A percentile compares a stretch with the other conserved stretches of the same genome.
Conservation (phyloP, 2,888 invertebrate genomes). For the Cephus rjabovi region DNA sequence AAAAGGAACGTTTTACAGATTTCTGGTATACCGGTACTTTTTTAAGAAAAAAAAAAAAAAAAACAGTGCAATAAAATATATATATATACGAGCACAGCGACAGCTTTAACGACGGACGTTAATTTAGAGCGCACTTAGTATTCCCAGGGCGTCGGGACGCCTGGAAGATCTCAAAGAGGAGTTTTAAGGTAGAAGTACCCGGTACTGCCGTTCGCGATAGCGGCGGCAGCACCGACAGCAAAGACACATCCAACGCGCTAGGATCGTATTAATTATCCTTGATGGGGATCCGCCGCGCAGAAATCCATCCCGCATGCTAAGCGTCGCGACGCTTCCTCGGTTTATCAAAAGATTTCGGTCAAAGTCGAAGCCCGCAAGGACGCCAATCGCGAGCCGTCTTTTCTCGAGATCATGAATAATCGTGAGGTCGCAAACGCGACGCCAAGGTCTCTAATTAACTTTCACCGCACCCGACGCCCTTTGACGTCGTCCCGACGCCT, state of each 20-base stretch:
- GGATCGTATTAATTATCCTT: constrained; percentile 10
- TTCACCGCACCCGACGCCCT: not conserved
- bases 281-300: constrained; percentile 1
- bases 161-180: constrained; percentile 13
- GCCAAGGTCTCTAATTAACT: not conserved
- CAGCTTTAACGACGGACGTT: constrained; percentile 6
- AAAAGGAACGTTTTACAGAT: too few species aligned
- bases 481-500: too few species aligned
- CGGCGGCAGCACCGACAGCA: too few species aligned
- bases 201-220: too few species aligned
- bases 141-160: constrained; percentile 15
- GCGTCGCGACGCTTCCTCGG: not conserved
- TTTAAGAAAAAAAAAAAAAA: too few species aligned
- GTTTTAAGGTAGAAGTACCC: not conserved
- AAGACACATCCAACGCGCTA: not conserved
- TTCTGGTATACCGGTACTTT: too few species aligned
- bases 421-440: not conserved
- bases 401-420: not conserved
- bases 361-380: too few species aligned
- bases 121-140: constrained; percentile 18
- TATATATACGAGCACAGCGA: too few species aligned
- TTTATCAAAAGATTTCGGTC: not conserved
- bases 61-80: too few species aligned
- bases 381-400: not conserved
- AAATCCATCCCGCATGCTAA: constrained; percentile 9